Percentiles rank a stretch among this genome's conserved stretches.
phyloP scores from a whole-genome alignment of 64 coral and sea anemone species.

The Anthopleura sola region DNA sequence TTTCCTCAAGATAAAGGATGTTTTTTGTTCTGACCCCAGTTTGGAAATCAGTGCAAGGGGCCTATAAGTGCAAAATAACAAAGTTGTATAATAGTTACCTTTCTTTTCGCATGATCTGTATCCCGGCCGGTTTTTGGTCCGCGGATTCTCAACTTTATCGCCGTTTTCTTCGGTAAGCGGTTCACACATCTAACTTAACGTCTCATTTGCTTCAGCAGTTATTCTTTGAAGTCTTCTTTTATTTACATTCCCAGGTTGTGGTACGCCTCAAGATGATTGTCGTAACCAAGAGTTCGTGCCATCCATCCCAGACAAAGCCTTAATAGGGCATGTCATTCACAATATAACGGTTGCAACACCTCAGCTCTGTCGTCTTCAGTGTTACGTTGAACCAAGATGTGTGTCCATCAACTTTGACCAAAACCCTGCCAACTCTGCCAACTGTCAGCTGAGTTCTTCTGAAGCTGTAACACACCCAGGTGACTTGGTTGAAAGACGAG shows the following conservation, averaged over 20 bases:
- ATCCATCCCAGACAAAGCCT: background rate
- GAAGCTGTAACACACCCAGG: background rate
- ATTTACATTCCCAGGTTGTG: background rate
- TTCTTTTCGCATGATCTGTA: no score
- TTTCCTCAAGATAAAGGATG: no score
- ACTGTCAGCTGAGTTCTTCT: background rate
- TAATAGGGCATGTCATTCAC: background rate
- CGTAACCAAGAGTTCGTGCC: background rate
- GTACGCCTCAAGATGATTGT: background rate
- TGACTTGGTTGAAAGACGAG: background rate
- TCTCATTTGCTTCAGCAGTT: no score
- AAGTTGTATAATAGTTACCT: no score
- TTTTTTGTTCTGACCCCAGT: no score
- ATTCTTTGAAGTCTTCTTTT: no score
- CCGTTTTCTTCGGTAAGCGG: no score
- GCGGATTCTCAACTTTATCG: no score
- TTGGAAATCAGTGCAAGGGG: no score
- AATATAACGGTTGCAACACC: background rate
- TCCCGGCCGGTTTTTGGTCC: no score
- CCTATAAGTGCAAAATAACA: no score
- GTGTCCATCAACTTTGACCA: conserved; percentile 4
- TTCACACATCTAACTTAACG: no score
- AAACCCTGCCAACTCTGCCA: background rate
- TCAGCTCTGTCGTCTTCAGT: background rate
- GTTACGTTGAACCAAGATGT: background rate